Base-by-base conservation (phyloP, 2,888 invertebrate species). In the Drosophila paramelanica region DNA sequence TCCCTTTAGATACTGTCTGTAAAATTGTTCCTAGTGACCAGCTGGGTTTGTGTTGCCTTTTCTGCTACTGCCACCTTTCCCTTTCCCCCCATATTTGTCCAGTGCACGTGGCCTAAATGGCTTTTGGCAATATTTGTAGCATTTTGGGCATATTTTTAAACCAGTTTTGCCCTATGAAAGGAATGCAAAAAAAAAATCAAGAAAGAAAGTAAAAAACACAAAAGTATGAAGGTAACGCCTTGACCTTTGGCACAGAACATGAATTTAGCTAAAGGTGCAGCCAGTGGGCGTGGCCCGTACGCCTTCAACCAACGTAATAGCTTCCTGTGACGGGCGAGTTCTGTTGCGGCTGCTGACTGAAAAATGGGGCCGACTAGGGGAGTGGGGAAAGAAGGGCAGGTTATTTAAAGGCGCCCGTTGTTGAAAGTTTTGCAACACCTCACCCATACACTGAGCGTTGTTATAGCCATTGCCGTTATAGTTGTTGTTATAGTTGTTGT, bases 161-260 rank as follows among this genome's bases (percentile, higher is more conserved):
- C 72, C 45, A 71, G 61, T 58, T 71, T 39, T 46, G 36, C 43
- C 36, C 41, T 56, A 68, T 55, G 51, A 27, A 51, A 31, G 51
- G 59, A 69, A 60, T 61, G 74, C 64, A 49, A 49, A 25, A 62
- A 25, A 14, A 8, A 33, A 1, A n/a, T 17, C n/a, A 23, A 33
- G 23, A 31, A n/a, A 20, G 14, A 33, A 59, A 11, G 20, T 20
- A 55, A 31, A 31, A 25, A 14, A 25, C 23, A 31, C 31, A 8
- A 42, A 17, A 36, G 42, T 10, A 59, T 53, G 39, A 45, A 50
- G 62, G 62, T 46, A 62, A 56, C 62, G 53, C 80, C 80, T 80
- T 80, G 80, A 80, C 80, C 80, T 80, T 80, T 75, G 74, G 25
- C 72, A 67, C 59, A 60, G 66, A 58, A 61, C 73, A 73, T 73